A percentile compares a stretch with the other conserved stretches of the same genome.
These are phyloP conservation scores for Ceratina japonica DNA, from an alignment of 1,140 invertebrate genomes.

Conservation along the genomic window DNA sequence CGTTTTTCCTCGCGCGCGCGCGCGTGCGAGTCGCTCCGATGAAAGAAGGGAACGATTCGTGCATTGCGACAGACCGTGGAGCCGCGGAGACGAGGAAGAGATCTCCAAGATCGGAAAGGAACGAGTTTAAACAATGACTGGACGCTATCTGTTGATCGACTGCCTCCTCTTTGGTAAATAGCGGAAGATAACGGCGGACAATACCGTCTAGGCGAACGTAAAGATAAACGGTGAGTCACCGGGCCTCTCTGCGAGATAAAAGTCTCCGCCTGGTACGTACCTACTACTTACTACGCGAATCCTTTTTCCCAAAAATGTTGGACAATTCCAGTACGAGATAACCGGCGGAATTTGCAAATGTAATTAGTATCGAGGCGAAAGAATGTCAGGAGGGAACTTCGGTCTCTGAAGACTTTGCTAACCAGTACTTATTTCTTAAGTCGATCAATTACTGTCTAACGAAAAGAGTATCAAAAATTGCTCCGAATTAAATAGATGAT, in stretches of 20 bases:
- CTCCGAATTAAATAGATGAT: too few relatives aligned
- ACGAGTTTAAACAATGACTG: constrained; percentile 44
- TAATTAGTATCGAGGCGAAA: too few relatives aligned
- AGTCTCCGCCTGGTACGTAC: constrained; percentile 25
- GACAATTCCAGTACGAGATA: background rate
- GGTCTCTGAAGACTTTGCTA: too few relatives aligned
- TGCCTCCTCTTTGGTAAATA: constrained; percentile 45
- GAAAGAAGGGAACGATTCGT: background rate
- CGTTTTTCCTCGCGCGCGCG: background rate
- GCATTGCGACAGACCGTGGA: background rate
- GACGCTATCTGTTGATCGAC: constrained; percentile 46
- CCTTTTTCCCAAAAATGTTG: constrained; percentile 7
- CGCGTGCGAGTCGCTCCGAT: background rate
- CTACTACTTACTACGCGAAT: background rate
- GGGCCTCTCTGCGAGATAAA: constrained; percentile 22
- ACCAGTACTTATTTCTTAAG: too few relatives aligned
- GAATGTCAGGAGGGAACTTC: too few relatives aligned
- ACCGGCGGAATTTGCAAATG: too few relatives aligned
- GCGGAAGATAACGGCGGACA: constrained; percentile 45
- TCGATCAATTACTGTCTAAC: too few relatives aligned
- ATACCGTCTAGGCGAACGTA: constrained; percentile 43
- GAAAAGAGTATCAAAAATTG: background rate
- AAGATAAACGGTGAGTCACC: constrained; percentile 47
- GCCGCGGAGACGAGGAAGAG: background rate
- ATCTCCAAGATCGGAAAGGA: constrained; percentile 14